phyloP scores from a whole-genome alignment of 2,797 vertebrate genomes.

The Coracias cyanogaster region DNA sequence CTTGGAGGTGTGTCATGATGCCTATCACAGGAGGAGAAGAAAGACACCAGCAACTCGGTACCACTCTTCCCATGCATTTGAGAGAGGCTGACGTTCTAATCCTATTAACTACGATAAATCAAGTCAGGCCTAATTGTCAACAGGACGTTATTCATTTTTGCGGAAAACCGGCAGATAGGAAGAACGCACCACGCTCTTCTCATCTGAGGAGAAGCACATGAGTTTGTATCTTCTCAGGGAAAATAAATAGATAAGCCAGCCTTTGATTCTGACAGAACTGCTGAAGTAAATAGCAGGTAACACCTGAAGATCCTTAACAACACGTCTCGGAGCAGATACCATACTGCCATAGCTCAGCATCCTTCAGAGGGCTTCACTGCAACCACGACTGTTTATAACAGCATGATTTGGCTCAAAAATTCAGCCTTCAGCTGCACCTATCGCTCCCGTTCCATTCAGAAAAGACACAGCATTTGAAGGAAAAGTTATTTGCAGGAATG shows the following conservation, averaged over 20 bases:
- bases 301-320: not conserved
- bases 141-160: slow-evolving; percentile 8
- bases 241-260: not conserved
- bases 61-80: slow-evolving; percentile 66
- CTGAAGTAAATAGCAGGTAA: not conserved
- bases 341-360: not conserved
- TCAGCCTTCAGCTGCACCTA: not conserved
- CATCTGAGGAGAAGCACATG: not conserved
- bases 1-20: slow-evolving; percentile 72
- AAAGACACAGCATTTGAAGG: not conserved
- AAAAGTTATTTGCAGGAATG: not conserved
- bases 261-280: slow-evolving; percentile 24
- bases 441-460: not conserved
- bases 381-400: not conserved
- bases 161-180: slow-evolving; percentile 37
- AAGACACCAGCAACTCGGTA: slow-evolving; percentile 61
- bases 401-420: not conserved
- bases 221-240: not conserved
- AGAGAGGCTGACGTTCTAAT: slow-evolving; percentile 76
- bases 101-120: slow-evolving; percentile 79
- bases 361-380: not conserved
- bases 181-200: not conserved
- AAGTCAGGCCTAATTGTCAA: slow-evolving; percentile 63
- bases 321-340: not conserved
- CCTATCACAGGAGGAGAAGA: slow-evolving; percentile 72